Evolutionary conservation across 2,888 invertebrate genomes (phyloP), one percentile per base, ranked within the genome.

Genomic region (Elgonia sp.): DNA sequence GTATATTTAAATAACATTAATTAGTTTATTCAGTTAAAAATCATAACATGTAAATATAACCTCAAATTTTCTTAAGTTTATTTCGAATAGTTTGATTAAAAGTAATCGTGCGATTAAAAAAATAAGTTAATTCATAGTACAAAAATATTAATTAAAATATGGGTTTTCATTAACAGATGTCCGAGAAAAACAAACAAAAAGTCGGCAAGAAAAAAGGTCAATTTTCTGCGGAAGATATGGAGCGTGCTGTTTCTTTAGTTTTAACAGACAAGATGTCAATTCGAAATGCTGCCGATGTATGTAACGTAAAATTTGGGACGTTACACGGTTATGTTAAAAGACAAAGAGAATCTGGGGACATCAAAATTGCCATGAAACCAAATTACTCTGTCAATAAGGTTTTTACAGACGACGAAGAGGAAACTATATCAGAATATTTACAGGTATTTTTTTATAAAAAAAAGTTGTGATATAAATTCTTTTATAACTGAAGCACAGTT

Each of bases 271-370:
- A 65, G 40, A 40, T 39, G n/a, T 65, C 65, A 16, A 29, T 65
- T 6, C 29, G 67, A 67, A 10, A 42, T 7, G 70, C 70, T 53
- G 70, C 53, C 20, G 53, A 16, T 16, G 16, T n/a, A 53, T 70
- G 53, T 20, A 70, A 70, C 37, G 53, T 70, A 16, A 37, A 55
- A 37, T 16, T 7, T 37, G 53, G 14, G 20, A 70, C 70, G 50
- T 53, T 70, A 53, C 70, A 53, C 53, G 29, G 37, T 53, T 70
- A 70, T 37, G 70, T 70, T 18, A 70, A 70, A 53, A 70, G 53
- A 55, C 70, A 70, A 21, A 70, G 53, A 70, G n/a, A 21, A 37
- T 21, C 5, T 20, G 12, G 4, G 29, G 16, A 50, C 8, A 16
- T 21, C 29, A 29, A 21, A 69, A 69, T 70, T 37, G 39, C 29